Evolutionary conservation across 2,888 invertebrate genomes (phyloP).

Genomic region (Ferdinandea cuprea): DNA sequence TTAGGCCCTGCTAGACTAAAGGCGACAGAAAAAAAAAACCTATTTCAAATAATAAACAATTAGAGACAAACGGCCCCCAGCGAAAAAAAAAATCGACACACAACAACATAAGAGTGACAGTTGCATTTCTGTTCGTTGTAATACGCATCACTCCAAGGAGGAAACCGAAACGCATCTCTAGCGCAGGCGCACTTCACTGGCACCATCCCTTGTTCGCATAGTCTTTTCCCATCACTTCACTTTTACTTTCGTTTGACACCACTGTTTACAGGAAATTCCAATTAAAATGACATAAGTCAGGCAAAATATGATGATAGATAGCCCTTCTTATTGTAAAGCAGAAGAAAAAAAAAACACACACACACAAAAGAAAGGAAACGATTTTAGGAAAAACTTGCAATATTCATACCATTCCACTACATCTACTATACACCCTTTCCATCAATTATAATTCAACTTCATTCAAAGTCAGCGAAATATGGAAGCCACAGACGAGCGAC

Average conservation of each 20-base stretch:
- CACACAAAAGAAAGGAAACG: not conserved
- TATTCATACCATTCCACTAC: constrained; percentile 6
- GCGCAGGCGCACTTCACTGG: constrained; percentile 58
- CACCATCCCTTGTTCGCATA: constrained; percentile 32
- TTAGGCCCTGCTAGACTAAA: not conserved
- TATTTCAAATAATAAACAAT: constrained; percentile 16
- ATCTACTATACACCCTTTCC: not conserved
- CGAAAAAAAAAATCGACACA: constrained; percentile 27
- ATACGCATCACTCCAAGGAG: constrained; percentile 58
- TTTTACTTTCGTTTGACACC: constrained; percentile 70
- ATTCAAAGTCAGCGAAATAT: constrained; percentile 42
- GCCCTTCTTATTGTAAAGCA: not conserved
- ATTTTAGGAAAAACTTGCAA: constrained; percentile 8
- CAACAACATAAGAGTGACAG: constrained; percentile 49
- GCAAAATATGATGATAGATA: constrained; percentile 30
- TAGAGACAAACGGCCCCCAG: constrained; percentile 46
- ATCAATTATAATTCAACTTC: constrained; percentile 8
- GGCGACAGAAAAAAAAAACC: no score
- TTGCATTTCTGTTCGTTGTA: constrained; percentile 30
- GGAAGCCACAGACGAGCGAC: constrained; percentile 3
- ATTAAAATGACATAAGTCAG: constrained; percentile 72
- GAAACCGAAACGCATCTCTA: constrained; percentile 67
- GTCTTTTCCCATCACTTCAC: constrained; percentile 43
- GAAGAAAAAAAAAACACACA: no score
- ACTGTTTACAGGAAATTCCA: constrained; percentile 73